Percentiles rank a stretch among this genome's conserved stretches.
These are phyloP conservation scores for Nanorana parkeri DNA, from an alignment of 2,113 vertebrate species.

Conservation along the genomic window DNA sequence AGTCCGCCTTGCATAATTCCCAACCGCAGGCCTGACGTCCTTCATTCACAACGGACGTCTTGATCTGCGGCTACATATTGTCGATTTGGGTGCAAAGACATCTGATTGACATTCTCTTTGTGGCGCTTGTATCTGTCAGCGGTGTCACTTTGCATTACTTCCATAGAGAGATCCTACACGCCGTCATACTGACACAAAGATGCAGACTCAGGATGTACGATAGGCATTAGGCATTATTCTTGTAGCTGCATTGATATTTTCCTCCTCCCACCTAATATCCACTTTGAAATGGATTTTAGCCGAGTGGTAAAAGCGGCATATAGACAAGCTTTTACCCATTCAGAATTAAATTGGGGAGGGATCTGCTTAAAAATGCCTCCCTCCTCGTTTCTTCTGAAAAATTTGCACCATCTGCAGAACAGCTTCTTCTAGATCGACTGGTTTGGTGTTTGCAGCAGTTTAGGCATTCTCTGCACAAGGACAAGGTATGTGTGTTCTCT, in stretches of 20 bases:
- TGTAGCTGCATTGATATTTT: conserved; percentile 16
- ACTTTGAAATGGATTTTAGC: conserved; percentile 35
- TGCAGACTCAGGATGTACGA: conserved; percentile 69
- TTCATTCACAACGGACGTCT: neutral
- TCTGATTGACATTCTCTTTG: conserved; percentile 23
- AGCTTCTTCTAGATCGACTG: conserved; percentile 18
- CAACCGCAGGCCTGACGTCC: neutral
- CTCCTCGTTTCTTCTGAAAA: neutral
- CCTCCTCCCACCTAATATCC: conserved; percentile 23
- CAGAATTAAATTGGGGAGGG: conserved; percentile 33
- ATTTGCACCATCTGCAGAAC: conserved; percentile 42
- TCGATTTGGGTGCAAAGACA: conserved; percentile 5
- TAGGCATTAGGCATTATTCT: conserved; percentile 56
- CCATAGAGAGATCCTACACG: neutral
- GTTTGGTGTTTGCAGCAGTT: neutral
- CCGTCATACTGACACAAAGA: conserved; percentile 55
- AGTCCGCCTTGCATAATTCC: neutral
- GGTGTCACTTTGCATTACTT: neutral
- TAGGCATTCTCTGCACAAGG: neutral
- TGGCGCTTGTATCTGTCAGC: conserved; percentile 15
- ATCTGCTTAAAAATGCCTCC: conserved; percentile 56
- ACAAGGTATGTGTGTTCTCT: conserved; percentile 57
- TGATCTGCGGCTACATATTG: conserved; percentile 28
- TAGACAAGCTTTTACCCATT: conserved; percentile 40
- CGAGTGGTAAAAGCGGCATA: conserved; percentile 11